Evolutionary conservation across 2,797 vertebrate genomes (phyloP).

Genomic region (Antrozous pallidus): DNA sequence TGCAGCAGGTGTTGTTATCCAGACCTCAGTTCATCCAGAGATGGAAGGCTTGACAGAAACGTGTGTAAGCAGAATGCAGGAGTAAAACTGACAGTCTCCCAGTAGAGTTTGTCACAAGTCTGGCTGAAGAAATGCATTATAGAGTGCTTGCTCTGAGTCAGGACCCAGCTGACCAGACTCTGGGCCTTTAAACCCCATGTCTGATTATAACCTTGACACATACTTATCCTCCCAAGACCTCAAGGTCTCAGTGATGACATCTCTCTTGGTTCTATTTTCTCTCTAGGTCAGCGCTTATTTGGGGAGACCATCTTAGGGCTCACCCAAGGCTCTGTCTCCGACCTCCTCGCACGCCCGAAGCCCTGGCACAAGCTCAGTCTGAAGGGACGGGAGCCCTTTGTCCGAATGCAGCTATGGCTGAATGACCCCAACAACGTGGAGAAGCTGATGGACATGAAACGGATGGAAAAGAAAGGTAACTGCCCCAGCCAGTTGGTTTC

Average conservation of each 20-base stretch:
- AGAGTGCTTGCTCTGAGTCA: not conserved
- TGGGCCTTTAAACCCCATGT: not conserved
- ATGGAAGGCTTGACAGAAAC: not conserved
- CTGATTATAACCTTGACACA: not conserved
- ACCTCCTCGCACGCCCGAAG: conserved; percentile 98
- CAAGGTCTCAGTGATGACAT: not conserved
- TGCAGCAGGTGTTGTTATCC: not conserved
- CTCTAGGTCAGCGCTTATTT: conserved; percentile 94
- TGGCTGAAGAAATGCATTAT: not conserved
- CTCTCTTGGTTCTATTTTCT: conserved; percentile 55
- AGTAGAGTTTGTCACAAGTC: not conserved
- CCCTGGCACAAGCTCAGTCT: conserved; percentile 99
- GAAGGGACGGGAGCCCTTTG: conserved; percentile 97
- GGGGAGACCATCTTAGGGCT: conserved; percentile 98
- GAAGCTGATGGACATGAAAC: conserved; percentile 99
- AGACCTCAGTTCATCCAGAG: not conserved
- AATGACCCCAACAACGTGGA: conserved; percentile 98
- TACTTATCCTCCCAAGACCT: not conserved
- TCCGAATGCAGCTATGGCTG: conserved; percentile 99
- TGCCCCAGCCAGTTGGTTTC: not conserved
- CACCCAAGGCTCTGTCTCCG: conserved; percentile 98
- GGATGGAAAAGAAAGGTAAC: conserved; percentile 99
- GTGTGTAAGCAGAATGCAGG: not conserved
- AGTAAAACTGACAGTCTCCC: not conserved
- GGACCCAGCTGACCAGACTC: not conserved